These are phyloP conservation scores for Sebastes jordani DNA, from an alignment of 2,797 vertebrate species.

Conservation along the genomic window DNA sequence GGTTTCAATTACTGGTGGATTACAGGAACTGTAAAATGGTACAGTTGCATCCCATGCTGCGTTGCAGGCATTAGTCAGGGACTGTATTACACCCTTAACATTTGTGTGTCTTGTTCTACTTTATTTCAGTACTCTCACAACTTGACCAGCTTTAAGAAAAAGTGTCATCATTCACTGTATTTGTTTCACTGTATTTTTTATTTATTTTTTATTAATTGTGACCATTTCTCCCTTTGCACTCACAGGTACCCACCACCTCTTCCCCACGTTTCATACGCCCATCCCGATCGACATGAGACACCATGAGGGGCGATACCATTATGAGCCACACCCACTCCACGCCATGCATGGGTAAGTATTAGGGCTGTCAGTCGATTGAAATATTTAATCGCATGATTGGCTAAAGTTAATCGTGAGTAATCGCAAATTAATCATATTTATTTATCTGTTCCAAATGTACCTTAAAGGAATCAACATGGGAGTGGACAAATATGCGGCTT, in stretches of 20 bases:
- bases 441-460: too few relatives aligned
- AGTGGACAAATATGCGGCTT: too few relatives aligned
- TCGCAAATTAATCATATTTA: too few relatives aligned
- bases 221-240: slow-evolving; percentile 30
- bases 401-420: too few relatives aligned
- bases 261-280: slow-evolving; percentile 94
- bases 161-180: slow-evolving; percentile 12
- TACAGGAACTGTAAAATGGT: slow-evolving; percentile 68
- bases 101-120: background rate
- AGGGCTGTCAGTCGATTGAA: too few relatives aligned
- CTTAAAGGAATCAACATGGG: too few relatives aligned
- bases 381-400: too few relatives aligned
- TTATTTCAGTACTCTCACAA: background rate
- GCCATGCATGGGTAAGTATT: slow-evolving; percentile 91
- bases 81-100: background rate
- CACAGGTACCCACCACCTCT: slow-evolving; percentile 91
- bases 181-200: background rate
- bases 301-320: slow-evolving; percentile 97
- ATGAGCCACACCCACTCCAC: slow-evolving; percentile 93
- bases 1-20: slow-evolving; percentile 70
- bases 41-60: slow-evolving; percentile 48
- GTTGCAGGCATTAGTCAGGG: slow-evolving; percentile 4
- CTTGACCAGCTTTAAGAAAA: slow-evolving; percentile 72
- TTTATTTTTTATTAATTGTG: background rate
- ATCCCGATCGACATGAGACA: slow-evolving; percentile 96